Base-by-base conservation (phyloP, 2,113 vertebrate species). In the Calypte anna region DNA sequence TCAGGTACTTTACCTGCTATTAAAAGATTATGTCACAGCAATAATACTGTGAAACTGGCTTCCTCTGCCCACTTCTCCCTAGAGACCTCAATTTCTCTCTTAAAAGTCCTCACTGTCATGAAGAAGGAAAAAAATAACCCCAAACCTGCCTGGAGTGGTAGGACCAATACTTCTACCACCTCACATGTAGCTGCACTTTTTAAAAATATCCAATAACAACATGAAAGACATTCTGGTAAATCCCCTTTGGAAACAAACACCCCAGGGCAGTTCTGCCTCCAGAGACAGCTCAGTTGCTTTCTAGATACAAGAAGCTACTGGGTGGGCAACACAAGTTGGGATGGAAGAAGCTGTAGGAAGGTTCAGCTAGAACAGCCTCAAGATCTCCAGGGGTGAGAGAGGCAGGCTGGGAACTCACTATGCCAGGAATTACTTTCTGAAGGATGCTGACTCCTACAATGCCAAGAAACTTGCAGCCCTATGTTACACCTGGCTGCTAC, bases 301-400 rank as follows among this genome's bases (percentile, higher is more conserved):
- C 67, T 55, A 87, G n/a, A 27, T 36, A 76, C 46, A 78, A 85
- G 84, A 82, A 85, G 36, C 28, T 57, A 7, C 44, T 16, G 33
- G 33, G 36, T 79, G 94, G 93, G 82, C 61, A 28, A 9, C 63
- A 21, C 6, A 6, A 54, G n/a, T 44, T 64, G 48, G 57, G 68
- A 54, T 0, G 3, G 38, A 36, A 61, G 66, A 72, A 91, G 70
- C 28, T 0, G 0, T 11, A 17, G 1, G 31, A 51, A 44, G 31
- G 75, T 85, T 90, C n/a, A 28, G 30, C 4, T n/a, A 19, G 23
- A 1, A 4, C 21, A 66, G 79, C 36, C 51, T 40, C 0, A 0
- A 28, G 50, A n/a, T 36, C 72, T 48, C 43, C 19, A 10, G 46
- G 22, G 18, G 13, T 0, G 4, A 57, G 63, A 55, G 36, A 53